Conservation (phyloP, 2,797 vertebrate genomes). For the Manis pentadactyla region DNA sequence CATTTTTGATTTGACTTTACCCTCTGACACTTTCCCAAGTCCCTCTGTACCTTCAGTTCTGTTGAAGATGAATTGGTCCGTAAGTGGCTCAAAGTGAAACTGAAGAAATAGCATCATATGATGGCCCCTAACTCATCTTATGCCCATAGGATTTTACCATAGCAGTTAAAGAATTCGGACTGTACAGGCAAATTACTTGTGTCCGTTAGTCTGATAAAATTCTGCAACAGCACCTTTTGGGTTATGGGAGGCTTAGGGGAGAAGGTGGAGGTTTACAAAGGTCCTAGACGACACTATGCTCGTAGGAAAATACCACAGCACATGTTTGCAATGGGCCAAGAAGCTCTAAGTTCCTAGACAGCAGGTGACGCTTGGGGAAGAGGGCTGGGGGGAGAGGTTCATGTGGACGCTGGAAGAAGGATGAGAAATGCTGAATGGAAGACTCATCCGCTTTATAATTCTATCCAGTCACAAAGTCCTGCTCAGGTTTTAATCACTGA, state of each 20-base stretch:
- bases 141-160: background rate
- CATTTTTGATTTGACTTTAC: background rate
- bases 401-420: background rate
- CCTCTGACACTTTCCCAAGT: background rate
- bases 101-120: background rate
- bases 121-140: background rate
- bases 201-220: background rate
- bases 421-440: background rate
- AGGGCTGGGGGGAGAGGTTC: fast-evolving
- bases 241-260: background rate
- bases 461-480: background rate
- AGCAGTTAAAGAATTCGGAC: background rate
- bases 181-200: background rate
- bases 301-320: background rate
- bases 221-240: background rate
- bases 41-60: background rate
- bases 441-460: background rate
- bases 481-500: constrained; percentile 2
- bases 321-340: background rate
- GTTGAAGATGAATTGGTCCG: background rate
- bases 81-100: background rate
- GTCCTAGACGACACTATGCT: background rate
- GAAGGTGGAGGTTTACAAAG: background rate
- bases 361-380: background rate
- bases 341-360: background rate